A percentile compares a stretch with the other conserved stretches of the same genome.
phyloP scores from a whole-genome alignment of 2,113 vertebrate species.

The human (Homo sapiens) region DNA sequence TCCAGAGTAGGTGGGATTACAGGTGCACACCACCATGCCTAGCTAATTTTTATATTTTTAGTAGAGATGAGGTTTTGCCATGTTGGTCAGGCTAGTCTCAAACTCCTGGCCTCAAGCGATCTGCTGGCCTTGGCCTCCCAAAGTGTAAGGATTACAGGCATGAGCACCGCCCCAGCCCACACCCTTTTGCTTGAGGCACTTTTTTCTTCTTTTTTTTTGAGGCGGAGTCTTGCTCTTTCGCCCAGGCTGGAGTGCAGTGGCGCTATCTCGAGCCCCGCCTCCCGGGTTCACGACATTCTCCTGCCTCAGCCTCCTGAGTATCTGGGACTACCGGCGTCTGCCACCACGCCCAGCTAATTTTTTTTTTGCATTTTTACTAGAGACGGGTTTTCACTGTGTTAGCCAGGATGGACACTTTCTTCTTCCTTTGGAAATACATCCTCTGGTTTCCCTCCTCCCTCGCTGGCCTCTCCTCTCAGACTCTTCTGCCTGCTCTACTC shows the following conservation, averaged over 20 bases:
- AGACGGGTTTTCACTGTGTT: no score
- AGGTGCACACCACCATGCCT: no score
- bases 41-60: no score
- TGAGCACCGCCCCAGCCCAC: neutral
- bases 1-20: no score
- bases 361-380: no score
- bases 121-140: neutral
- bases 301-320: no score
- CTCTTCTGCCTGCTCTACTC: neutral
- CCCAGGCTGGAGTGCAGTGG: no score
- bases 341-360: no score
- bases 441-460: neutral
- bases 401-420: neutral
- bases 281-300: no score
- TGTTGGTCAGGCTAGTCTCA: neutral
- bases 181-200: neutral
- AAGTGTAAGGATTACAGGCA: neutral
- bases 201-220: neutral
- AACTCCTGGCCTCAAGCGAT: neutral
- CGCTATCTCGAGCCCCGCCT: accelerated
- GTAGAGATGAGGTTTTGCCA: neutral
- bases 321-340: no score
- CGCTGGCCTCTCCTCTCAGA: neutral
- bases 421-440: neutral
- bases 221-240: no score